Evolutionary conservation across 2,888 invertebrate genomes (phyloP).

Genomic region (Ectemnius cavifrons): DNA sequence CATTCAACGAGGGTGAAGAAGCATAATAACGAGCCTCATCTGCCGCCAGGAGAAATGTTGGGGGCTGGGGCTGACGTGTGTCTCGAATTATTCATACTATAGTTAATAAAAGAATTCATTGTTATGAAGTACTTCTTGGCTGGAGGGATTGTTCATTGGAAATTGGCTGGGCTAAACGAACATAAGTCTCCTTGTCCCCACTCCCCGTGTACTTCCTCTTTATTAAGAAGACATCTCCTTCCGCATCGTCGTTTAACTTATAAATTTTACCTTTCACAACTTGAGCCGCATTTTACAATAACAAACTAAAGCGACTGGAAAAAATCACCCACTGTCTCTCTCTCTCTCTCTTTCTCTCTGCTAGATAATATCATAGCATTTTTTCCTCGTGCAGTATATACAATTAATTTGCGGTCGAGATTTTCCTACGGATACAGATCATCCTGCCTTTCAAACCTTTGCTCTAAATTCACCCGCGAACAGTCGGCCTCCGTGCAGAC

Average conservation of each 20-base stretch:
- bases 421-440: background rate
- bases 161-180: too few species aligned
- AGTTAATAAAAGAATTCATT: too few species aligned
- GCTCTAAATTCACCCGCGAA: background rate
- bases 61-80: too few species aligned
- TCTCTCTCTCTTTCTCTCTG: background rate
- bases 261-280: conserved; percentile 18
- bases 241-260: conserved; percentile 22
- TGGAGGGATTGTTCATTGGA: too few species aligned
- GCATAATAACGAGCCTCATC: too few species aligned
- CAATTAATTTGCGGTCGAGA: conserved; percentile 13
- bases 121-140: too few species aligned
- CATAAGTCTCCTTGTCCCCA: background rate
- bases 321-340: background rate
- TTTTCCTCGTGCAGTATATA: conserved; percentile 16
- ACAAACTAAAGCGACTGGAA: conserved; percentile 19
- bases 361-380: background rate
- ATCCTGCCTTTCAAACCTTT: background rate
- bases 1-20: too few species aligned
- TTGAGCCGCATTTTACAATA: conserved; percentile 5
- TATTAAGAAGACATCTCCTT: conserved; percentile 11
- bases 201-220: conserved; percentile 11
- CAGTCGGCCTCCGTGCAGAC: too few species aligned
- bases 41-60: too few species aligned
- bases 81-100: too few species aligned